Evolutionary conservation across 1,140 invertebrate species (phyloP).

Genomic region (Caenorhabditis remanei): DNA sequence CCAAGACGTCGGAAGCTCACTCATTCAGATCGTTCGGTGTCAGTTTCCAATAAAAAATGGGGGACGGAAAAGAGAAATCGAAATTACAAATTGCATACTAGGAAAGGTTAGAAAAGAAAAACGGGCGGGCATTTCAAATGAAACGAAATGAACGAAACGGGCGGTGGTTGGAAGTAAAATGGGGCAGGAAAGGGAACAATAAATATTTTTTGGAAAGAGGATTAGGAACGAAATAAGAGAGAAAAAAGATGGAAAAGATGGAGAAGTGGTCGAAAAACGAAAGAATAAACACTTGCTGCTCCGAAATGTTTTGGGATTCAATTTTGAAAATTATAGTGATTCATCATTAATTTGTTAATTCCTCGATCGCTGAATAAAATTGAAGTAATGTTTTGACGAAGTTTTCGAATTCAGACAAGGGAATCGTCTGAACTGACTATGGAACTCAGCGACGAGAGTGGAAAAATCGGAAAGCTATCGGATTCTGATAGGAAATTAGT

Average conservation of each 20-base stretch:
- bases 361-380: too few relatives aligned
- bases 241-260: constrained; percentile 19
- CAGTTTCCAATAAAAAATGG: constrained; percentile 2
- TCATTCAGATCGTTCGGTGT: neutral
- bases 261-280: neutral
- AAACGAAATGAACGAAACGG: neutral
- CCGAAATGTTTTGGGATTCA: neutral
- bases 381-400: too few relatives aligned
- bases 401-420: too few relatives aligned
- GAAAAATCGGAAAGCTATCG: too few relatives aligned
- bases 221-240: constrained; percentile 6
- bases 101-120: constrained; percentile 22
- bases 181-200: neutral
- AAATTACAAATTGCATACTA: constrained; percentile 18
- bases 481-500: too few relatives aligned
- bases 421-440: too few relatives aligned
- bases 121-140: constrained; percentile 9
- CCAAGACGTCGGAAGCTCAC: neutral
- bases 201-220: constrained; percentile 1
- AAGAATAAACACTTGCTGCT: constrained; percentile 36
- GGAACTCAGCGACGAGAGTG: too few relatives aligned
- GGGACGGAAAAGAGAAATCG: neutral
- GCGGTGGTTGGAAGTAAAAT: neutral
- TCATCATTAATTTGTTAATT: too few relatives aligned
- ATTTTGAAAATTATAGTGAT: too few relatives aligned